Base-by-base conservation (phyloP, 2,888 invertebrate species). In the Phasia obesa region DNA sequence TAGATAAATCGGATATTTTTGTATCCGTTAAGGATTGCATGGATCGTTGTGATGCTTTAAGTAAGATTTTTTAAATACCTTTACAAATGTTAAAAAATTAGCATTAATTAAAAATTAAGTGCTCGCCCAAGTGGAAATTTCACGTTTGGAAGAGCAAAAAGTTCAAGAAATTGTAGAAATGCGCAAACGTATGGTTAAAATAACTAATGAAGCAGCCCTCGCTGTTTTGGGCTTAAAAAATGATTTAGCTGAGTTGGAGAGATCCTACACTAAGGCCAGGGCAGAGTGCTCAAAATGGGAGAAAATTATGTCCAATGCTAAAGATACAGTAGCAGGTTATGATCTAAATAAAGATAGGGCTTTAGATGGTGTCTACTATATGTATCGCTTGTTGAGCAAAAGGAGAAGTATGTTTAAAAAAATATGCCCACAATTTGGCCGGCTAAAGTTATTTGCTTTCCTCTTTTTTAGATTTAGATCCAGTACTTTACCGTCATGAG, bases 41-140 rank as follows among this genome's bases (percentile, higher is more conserved):
- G 53, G 90, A 89, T 81, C 88, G 90, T 0, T 91, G 90, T 76
- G 91, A 92, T 88, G 92, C 91, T 0, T 67, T 92, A 25, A 91
- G 92, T 91, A 85, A 78, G 87, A 86, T 13, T 4, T 42, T 2
- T 42, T 42, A 0, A 42, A 42, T 0, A 42, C n/a, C n/a, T n/a
- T n/a, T n/a, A n/a, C n/a, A n/a, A 3, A 42, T 42, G 15, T n/a
- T 5, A 11, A 55, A n/a, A 64, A 38, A n/a, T 7, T 59, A 2
- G 11, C 17, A 53, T 35, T 47, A 17, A 21, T 55, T 11, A 53
- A 19, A 49, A 11, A 13, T 2, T 35, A 17, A 92, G 92, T 91
- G 91, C 85, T 91, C 0, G 90, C 91, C 1, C 91, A 91, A 64
- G 88, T 88, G 6, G 91, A 92, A 84, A 90, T 92, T 38, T 86